A percentile compares a stretch with the other conserved stretches of the same genome.
Conservation (phyloP, 2,888 invertebrate genomes). For the Sylvicola cinctus region DNA sequence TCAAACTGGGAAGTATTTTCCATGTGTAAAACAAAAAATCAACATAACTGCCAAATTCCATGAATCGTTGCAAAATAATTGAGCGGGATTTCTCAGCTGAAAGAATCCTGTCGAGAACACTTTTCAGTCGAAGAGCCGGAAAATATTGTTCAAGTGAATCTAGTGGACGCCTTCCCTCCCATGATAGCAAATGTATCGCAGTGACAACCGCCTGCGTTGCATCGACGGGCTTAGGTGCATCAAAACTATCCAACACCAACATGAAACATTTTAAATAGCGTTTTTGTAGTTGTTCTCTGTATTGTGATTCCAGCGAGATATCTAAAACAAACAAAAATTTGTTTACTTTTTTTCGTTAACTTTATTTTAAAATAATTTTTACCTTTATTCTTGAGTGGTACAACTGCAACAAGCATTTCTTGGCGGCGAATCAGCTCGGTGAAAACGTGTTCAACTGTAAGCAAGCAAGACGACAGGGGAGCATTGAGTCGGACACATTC, state of each 20-base stretch:
- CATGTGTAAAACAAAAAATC: slow-evolving; percentile 59
- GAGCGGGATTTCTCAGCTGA: slow-evolving; percentile 38
- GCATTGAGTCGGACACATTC: slow-evolving; percentile 16
- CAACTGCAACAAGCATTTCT: slow-evolving; percentile 38
- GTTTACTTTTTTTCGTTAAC: no score
- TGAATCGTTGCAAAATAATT: slow-evolving; percentile 42
- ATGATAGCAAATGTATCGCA: slow-evolving; percentile 48
- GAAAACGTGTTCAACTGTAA: slow-evolving; percentile 52
- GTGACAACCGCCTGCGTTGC: slow-evolving; percentile 45
- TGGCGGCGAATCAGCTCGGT: slow-evolving; percentile 41
- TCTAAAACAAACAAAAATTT: no score
- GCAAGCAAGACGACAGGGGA: slow-evolving; percentile 33
- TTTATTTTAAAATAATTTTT: no score
- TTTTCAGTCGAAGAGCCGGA: slow-evolving; percentile 43
- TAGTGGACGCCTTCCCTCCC: slow-evolving; percentile 48
- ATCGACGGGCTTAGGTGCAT: slow-evolving; percentile 28
- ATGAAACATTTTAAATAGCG: slow-evolving; percentile 45
- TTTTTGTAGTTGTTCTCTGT: slow-evolving; percentile 44
- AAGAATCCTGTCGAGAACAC: slow-evolving; percentile 40
- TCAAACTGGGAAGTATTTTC: slow-evolving; percentile 34
- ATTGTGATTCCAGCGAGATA: slow-evolving; percentile 37
- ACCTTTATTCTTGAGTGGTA: slow-evolving; percentile 36
- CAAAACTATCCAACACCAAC: slow-evolving; percentile 35
- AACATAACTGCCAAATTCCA: slow-evolving; percentile 50
- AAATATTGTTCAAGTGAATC: slow-evolving; percentile 34